Base-by-base conservation (phyloP, 2,888 invertebrate species). In the Corbicula japonica region DNA sequence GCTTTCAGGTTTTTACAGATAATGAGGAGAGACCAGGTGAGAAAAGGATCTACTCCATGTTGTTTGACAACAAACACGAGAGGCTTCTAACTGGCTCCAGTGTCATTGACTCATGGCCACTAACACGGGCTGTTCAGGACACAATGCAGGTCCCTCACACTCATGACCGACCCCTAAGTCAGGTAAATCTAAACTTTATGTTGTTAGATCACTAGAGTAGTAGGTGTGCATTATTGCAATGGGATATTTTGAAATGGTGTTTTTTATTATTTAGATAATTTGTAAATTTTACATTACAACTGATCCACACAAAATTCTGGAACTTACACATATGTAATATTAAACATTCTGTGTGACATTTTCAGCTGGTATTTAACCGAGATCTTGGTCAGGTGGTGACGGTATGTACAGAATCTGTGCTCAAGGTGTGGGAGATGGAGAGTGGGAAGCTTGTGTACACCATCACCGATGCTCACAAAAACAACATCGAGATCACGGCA, bases 401-500 rank as follows among this genome's bases (percentile, higher is more conserved):
- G 18, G 90, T 92, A 38, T 93, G 93, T 81, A 90, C 92, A 26
- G 92, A 93, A 71, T 91, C 92, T 15, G 83, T 89, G 12, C 88
- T 93, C 28, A 92, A 91, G 85, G 92, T 93, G 12, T 93, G 93
- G 93, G 92, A 92, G 77, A 86, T 90, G 75, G 92, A 93, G 71
- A 88, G 89, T 26, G 92, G 93, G 2, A 91, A 91, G 48, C 80
- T 90, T 10, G 90, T 93, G 2, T 91, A 91, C 71, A 87, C 89
- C n/a, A 89, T 92, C 26, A 77, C 88, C 0, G 91, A 92, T 61
- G 87, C 91, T 6, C 93, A 93, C 80, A 92, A 92, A 4, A 73
- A 85, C 10, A 88, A 87, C 69, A 83, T 91, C 5, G 92, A 93
- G 80, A 90, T 93, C n/a, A 91, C 91, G 0, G 89, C 90, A n/a